Evolutionary conservation across 2,888 invertebrate species (phyloP), one percentile per base, ranked within the genome.

Genomic region (Sarcophaga caerulescens): DNA sequence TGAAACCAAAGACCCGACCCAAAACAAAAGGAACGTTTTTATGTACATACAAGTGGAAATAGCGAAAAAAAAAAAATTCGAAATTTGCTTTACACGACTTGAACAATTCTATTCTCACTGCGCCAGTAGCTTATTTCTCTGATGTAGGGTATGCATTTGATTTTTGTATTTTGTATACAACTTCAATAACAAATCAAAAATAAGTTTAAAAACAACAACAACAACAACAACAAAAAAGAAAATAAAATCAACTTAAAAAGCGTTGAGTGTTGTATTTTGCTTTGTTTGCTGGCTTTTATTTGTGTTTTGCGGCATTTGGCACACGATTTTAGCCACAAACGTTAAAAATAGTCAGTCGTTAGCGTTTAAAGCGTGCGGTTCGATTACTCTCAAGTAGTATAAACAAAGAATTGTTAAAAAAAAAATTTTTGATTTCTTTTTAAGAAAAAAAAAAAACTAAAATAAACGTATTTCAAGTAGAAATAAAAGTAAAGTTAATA

Each of bases 241-340:
- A 66, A 17, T 66, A 52, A 82, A 76, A 66, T 60, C 71, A 82
- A 71, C 59, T 60, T 75, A 57, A 81, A 68, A 74, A 66, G n/a
- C 84, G 81, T 71, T 52, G 17, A 81, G 17, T 44, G 57, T 63
- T 75, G 81, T 74, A 75, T 78, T 84, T 80, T 74, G 77, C 81
- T 70, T 70, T 86, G 86, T 71, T 71, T 52, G 52, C 17, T 85
- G 14, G 78, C 75, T 86, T 81, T 71, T 52, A n/a, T 65, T 52
- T 75, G 77, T 74, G 81, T 78, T 84, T 80, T 74, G 81, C 84
- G 81, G 81, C 81, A 75, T 86, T 84, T 84, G 86, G 81, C 81
- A 78, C 77, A 82, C 45, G 66, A 71, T 80, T 82, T 83, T 80
- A 79, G 79, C 82, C 76, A 83, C 76, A 86, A 81, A 83, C 85